Conservation (phyloP, 2,113 vertebrate species). For the Tricholaema leucomelas region DNA sequence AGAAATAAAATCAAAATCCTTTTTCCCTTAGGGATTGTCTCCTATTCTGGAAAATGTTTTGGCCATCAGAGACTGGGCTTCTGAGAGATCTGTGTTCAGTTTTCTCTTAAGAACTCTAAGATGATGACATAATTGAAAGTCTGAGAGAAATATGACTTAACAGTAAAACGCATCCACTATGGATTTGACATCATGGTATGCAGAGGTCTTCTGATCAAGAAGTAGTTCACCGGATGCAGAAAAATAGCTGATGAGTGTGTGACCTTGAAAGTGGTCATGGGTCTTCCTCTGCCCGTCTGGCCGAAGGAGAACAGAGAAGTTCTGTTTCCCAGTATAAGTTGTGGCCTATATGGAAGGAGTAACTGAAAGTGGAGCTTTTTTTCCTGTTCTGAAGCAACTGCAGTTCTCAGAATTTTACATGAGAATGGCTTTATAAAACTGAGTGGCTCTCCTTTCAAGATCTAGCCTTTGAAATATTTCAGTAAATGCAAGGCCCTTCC, state of each 20-base stretch:
- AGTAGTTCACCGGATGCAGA: conserved; percentile 15
- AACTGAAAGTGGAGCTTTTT: background rate
- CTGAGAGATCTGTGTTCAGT: background rate
- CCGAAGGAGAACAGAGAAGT: background rate
- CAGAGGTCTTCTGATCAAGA: conserved; percentile 35
- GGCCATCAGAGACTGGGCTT: background rate
- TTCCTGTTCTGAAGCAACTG: background rate
- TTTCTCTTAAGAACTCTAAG: background rate
- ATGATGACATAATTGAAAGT: background rate
- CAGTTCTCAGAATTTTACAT: background rate
- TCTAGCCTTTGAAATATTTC: background rate
- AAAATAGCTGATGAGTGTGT: conserved; percentile 17
- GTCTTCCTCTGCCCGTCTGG: background rate
- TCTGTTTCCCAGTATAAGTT: conserved; percentile 29
- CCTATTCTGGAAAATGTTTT: background rate
- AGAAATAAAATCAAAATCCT: background rate
- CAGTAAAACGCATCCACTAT: background rate
- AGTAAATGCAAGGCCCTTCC: background rate
- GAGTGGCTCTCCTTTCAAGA: background rate
- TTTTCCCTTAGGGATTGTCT: background rate
- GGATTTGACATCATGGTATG: conserved; percentile 15
- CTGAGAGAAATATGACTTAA: background rate
- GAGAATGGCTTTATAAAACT: background rate
- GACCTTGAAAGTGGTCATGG: conserved; percentile 35
- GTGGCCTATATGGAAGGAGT: conserved; percentile 9